phyloP scores from a whole-genome alignment of 2,113 vertebrate species.

The Tachuris rubrigastra region DNA sequence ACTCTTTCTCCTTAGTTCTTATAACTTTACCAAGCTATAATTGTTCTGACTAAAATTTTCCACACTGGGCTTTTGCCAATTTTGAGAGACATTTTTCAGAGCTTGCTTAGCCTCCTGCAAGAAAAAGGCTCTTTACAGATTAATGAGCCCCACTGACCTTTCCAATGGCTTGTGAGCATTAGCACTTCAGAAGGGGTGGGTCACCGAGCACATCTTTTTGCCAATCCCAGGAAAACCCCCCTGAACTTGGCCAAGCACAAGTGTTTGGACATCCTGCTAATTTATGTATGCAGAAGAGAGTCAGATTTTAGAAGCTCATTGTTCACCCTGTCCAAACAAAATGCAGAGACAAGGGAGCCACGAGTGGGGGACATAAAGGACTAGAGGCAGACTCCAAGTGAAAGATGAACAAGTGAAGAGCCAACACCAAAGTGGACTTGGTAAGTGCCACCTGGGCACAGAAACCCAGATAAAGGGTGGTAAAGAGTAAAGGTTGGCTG shows the following conservation, averaged over 20 bases:
- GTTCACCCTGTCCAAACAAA: background rate
- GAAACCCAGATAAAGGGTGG: background rate
- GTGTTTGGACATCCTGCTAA: background rate
- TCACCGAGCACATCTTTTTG: background rate
- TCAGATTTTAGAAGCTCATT: background rate
- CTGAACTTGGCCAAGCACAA: background rate
- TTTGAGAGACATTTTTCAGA: constrained; percentile 5
- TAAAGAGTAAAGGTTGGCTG: background rate
- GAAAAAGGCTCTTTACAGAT: background rate
- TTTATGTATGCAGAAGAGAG: background rate
- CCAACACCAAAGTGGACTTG: background rate
- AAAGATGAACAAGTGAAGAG: background rate
- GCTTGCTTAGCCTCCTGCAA: background rate
- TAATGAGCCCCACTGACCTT: constrained; percentile 12
- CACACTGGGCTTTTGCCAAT: background rate
- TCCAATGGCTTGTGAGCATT: background rate
- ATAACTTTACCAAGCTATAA: background rate
- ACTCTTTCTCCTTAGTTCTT: background rate
- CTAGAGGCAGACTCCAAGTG: background rate
- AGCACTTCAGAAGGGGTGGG: background rate
- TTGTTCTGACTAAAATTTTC: constrained; percentile 28
- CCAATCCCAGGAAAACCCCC: background rate
- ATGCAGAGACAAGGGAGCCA: background rate
- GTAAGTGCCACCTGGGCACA: background rate
- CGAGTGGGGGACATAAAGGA: background rate